A percentile compares a stretch with the other conserved stretches of the same genome.
These are phyloP conservation scores for Smittia sp. DNA, from an alignment of 2,888 invertebrate genomes.

Conservation along the genomic window DNA sequence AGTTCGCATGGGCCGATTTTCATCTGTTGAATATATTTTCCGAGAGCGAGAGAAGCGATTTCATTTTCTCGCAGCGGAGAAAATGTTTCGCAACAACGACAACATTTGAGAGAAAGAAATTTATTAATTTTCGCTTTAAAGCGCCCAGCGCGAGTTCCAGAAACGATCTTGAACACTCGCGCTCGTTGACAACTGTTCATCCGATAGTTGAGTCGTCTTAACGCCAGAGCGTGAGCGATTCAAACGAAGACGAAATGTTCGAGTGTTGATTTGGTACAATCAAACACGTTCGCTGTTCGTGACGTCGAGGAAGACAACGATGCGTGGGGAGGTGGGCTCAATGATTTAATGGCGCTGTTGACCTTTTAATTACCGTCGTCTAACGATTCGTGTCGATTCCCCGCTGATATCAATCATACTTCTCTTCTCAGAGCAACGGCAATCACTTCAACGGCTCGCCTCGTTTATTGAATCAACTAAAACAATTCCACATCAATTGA, in stretches of 20 bases:
- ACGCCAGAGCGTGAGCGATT: no score
- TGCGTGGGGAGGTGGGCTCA: neutral
- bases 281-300: neutral
- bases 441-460: no score
- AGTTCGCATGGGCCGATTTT: neutral
- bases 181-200: no score
- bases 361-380: conserved; percentile 23
- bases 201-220: no score
- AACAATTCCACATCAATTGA: neutral
- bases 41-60: neutral
- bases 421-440: no score
- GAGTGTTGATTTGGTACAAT: neutral
- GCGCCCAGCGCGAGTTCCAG: no score
- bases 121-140: no score
- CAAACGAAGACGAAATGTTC: neutral
- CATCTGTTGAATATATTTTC: conserved; percentile 7
- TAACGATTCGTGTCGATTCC: neutral
- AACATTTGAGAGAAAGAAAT: no score
- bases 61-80: neutral
- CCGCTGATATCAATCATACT: no score
- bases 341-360: conserved; percentile 4
- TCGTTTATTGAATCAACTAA: neutral
- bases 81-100: neutral
- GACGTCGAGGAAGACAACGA: neutral
- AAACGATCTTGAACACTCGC: no score